These are phyloP conservation scores for Tachina lurida DNA, from an alignment of 2,888 invertebrate species.

Conservation along the genomic window DNA sequence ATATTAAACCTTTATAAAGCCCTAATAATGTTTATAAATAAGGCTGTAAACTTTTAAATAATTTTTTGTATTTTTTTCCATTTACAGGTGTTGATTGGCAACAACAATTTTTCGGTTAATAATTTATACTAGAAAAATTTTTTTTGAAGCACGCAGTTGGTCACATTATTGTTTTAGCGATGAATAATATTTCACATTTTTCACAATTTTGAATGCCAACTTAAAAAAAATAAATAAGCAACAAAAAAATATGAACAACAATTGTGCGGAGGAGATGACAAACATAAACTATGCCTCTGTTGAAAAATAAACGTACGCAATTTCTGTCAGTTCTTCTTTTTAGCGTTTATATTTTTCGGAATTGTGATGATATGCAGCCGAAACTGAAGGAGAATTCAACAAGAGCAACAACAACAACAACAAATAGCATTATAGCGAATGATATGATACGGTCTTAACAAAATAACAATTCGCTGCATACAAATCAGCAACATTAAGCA, in stretches of 20 bases:
- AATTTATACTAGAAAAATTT: neutral
- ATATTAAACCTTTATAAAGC: too few species aligned
- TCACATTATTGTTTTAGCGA: constrained; percentile 5
- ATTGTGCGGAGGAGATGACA: constrained; percentile 73
- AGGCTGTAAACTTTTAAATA: too few species aligned
- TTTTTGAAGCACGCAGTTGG: constrained; percentile 5
- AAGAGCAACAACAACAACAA: constrained; percentile 19
- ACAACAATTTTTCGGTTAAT: too few species aligned
- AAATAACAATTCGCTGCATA: constrained; percentile 62
- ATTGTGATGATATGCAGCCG: constrained; percentile 68
- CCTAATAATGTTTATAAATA: too few species aligned
- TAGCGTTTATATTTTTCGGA: constrained; percentile 53
- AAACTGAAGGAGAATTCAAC: constrained; percentile 48
- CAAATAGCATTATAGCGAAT: neutral
- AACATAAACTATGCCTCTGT: constrained; percentile 72
- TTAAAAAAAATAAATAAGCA: constrained; percentile 25
- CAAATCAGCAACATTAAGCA: constrained; percentile 53
- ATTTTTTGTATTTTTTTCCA: too few species aligned
- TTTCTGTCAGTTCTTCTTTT: constrained; percentile 57
- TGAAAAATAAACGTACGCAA: constrained; percentile 68
- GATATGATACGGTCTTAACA: constrained; percentile 48
- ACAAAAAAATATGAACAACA: constrained; percentile 53
- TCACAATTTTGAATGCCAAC: constrained; percentile 62
- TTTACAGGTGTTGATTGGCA: too few species aligned
- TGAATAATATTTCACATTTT: constrained; percentile 59